Evolutionary conservation across 2,888 invertebrate species (phyloP).

Genomic region (Chloroclystis v-ata): DNA sequence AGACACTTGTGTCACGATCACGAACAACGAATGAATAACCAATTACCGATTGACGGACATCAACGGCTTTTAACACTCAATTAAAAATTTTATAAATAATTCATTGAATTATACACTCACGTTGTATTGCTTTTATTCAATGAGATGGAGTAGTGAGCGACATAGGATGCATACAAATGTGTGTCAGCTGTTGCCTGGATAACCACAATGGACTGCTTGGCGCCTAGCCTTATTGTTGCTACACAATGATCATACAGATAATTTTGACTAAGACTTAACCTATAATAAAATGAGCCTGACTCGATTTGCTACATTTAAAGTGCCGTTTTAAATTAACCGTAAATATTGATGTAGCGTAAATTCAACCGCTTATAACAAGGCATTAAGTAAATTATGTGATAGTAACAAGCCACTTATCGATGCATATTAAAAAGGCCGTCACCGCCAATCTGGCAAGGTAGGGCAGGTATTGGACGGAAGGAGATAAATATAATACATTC

Average conservation of each 20-base stretch:
- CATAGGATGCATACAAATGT: slow-evolving; percentile 58
- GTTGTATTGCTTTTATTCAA: slow-evolving; percentile 54
- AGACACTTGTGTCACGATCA: slow-evolving; percentile 36
- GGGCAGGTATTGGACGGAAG: not conserved
- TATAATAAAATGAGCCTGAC: not conserved
- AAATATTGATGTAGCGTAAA: slow-evolving; percentile 52
- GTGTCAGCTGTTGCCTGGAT: slow-evolving; percentile 42
- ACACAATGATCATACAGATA: slow-evolving; percentile 4
- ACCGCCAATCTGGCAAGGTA: slow-evolving; percentile 8
- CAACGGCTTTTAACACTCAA: slow-evolving; percentile 46
- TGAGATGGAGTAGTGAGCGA: slow-evolving; percentile 45
- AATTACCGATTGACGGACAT: slow-evolving; percentile 40
- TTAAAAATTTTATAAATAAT: slow-evolving; percentile 59
- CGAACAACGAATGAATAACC: slow-evolving; percentile 39
- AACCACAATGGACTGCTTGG: slow-evolving; percentile 51
- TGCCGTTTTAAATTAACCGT: slow-evolving; percentile 1
- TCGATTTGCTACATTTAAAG: not conserved
- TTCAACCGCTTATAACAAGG: slow-evolving; percentile 51
- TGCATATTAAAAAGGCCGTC: slow-evolving; percentile 29
- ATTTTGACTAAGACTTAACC: not conserved
- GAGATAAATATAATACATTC: slow-evolving; percentile 22
- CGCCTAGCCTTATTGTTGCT: slow-evolving; percentile 40
- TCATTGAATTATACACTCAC: slow-evolving; percentile 41
- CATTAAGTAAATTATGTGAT: slow-evolving; percentile 52
- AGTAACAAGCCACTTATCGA: slow-evolving; percentile 47